Evolutionary conservation across 2,888 invertebrate genomes (phyloP).

Genomic region (Himalopsyche kuldschensis): DNA sequence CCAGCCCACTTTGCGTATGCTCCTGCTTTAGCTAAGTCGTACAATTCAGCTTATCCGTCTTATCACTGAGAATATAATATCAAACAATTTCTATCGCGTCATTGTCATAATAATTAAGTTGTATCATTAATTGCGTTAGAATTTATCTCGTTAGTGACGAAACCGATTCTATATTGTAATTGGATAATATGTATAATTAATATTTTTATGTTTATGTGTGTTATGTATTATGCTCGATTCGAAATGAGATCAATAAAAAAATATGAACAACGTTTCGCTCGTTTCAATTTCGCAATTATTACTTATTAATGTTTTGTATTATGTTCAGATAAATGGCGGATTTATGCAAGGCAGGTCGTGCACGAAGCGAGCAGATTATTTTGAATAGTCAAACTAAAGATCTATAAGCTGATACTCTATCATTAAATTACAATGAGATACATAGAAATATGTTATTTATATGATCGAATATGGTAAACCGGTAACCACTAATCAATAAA

Average conservation of each 20-base stretch:
- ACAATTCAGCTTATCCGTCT: conserved; percentile 10
- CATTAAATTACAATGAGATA: not conserved
- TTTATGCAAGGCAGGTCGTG: not conserved
- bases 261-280: not conserved
- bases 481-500: no score
- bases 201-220: not conserved
- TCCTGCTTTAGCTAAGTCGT: conserved; percentile 16
- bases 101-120: not conserved
- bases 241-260: not conserved
- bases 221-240: not conserved
- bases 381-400: not conserved
- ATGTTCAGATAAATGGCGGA: not conserved
- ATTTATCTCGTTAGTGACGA: not conserved
- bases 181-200: not conserved
- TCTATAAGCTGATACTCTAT: not conserved
- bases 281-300: not conserved
- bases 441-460: no score
- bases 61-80: conserved; percentile 6
- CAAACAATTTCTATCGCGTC: not conserved
- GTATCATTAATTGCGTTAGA: not conserved
- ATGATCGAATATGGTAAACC: no score
- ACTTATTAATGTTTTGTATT: not conserved
- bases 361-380: not conserved
- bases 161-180: not conserved
- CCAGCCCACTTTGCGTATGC: conserved; percentile 31